Base-by-base conservation (phyloP, 2,797 vertebrate genomes). In the Amphiprion clarkii region DNA sequence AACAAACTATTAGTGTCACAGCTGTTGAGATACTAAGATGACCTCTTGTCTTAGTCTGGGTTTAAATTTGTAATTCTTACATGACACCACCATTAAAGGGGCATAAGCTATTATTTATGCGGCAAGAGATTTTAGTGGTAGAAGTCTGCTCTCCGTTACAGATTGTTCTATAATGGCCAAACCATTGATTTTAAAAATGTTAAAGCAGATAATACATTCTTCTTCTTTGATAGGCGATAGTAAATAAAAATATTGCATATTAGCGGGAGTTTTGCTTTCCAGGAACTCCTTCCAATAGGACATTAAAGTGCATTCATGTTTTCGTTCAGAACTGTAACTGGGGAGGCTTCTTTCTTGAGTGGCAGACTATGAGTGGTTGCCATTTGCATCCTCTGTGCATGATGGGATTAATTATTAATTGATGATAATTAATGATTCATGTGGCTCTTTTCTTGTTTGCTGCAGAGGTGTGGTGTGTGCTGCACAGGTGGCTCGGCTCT, bases 371-470 rank as follows among this genome's bases (percentile, higher is more conserved):
- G 27, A 64, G 27, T 54, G 52, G 56, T 67, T 61, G 44, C 56
- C 65, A 77, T 87, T 73, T 84, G 75, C 71, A 81, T 74, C 57
- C 13, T 78, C 63, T 5, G 57, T 49, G 51, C 80, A 80, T 61
- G 59, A 48, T 76, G 67, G 27, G 55, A 85, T 93, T 59, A 70
- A 93, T 91, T 69, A 90, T 85, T 86, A 82, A 93, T 84, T 77
- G 71, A 79, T 83, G 63, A 71, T 79, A 70, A 89, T 95, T 67
- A 91, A 94, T 90, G 78, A 93, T 94, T 94, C 60, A 94, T 82
- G 82, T 33, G 33, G 59, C 40, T 57, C 70, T 65, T 70, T 74
- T 67, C 58, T 79, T 82, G 78, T 86, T 76, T 83, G 76, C 69
- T 79, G 64, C 75, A 64, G 59, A 62, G n/a, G 72, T 88, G 76